phyloP scores from a whole-genome alignment of 64 coral and sea anemone species.

The Stichodactyla helianthus region DNA sequence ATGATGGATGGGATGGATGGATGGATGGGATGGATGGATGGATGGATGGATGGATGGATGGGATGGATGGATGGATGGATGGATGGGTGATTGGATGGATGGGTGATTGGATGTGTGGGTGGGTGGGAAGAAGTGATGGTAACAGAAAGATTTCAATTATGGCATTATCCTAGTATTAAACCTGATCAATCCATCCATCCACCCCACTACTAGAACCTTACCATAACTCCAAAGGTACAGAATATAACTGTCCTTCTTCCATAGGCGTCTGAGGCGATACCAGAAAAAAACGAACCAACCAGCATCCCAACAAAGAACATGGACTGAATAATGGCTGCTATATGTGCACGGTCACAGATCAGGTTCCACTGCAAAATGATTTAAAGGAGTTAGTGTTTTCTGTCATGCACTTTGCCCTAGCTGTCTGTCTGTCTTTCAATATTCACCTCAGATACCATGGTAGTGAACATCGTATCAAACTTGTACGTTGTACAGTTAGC shows the following conservation, averaged over 20 bases:
- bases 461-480: conserved; percentile 7
- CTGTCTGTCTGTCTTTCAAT: not conserved
- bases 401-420: too few relatives aligned
- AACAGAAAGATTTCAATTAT: too few relatives aligned
- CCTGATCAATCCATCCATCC: too few relatives aligned
- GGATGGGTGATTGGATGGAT: too few relatives aligned
- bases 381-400: too few relatives aligned
- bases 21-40: too few relatives aligned
- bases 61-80: too few relatives aligned
- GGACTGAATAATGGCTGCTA: conserved; percentile 23
- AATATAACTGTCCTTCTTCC: conserved; percentile 8
- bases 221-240: conserved; percentile 17
- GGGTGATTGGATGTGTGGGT: too few relatives aligned
- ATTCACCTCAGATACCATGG: conserved; percentile 9
- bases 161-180: too few relatives aligned
- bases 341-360: conserved; percentile 21
- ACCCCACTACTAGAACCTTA: not conserved
- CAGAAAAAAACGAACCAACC: conserved; percentile 12
- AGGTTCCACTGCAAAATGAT: conserved; percentile 32
- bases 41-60: too few relatives aligned
- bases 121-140: too few relatives aligned
- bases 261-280: conserved; percentile 10
- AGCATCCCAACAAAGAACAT: conserved; percentile 36
- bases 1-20: too few relatives aligned
- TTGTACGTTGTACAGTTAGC: conserved; percentile 16